Evolutionary conservation across 2,113 vertebrate species (phyloP), one percentile per base, ranked within the genome.

Genomic region (Aramus guarauna): DNA sequence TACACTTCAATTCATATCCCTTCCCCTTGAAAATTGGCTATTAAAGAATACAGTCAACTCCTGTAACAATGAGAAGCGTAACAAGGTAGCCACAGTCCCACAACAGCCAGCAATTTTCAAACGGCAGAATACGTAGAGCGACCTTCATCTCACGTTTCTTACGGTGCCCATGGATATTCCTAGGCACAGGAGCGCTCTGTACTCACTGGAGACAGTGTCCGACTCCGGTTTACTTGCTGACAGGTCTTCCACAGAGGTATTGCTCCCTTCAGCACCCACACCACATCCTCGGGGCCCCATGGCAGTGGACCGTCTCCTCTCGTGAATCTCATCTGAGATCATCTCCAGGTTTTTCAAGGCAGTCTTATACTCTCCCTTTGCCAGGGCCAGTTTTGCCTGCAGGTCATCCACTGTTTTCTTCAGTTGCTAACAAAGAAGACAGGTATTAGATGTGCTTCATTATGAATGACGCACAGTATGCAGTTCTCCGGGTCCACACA

Each of bases 241-340:
- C 84, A 98, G 90, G 84, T 99, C 98, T 71, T 99, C 99, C 32
- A 95, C 98, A 0, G 98, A 97, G 2, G 85, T 48, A 60, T 96
- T 98, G 27, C 98, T 98, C 4, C 99, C 99, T 95, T 99, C 99
- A 0, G 99, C 98, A 5, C 99, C 99, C 9, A 99, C 99, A 0
- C 99, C 99, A 1, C 99, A 98, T 11, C 98, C 99, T 37, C 99
- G 98, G 2, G 99, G 99, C 11, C 99, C 99, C 95, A 99, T 99
- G 92, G 98, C 96, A 2, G 97, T 98, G 76, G 96, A 98, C 7
- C 99, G 97, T 41, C 99, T 98, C 24, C 99, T 98, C 97, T 99
- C 99, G 0, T 99, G 99, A 94, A 99, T 99, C 98, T 99, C 99
- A 11, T 99, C 99, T 0, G 99, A 99, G 96, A 99, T 99, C 98